Conservation (phyloP, 1,140 invertebrate species). For the Oncopodura yosiiana region DNA sequence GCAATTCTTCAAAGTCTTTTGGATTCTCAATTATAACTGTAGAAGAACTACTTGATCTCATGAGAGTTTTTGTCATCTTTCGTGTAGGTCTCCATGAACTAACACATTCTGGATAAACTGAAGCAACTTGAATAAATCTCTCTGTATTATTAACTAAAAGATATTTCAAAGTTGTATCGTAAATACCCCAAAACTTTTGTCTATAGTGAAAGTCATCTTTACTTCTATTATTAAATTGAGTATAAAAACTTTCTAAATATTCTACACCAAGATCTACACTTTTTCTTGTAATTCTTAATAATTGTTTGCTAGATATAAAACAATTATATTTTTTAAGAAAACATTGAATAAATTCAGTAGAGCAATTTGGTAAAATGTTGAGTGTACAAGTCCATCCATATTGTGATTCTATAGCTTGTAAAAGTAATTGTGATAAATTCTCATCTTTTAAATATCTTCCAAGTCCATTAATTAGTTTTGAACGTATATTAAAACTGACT, state of each 20-base stretch:
- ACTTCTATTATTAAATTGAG: conserved; percentile 1
- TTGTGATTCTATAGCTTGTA: conserved; percentile 3
- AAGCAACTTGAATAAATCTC: no score
- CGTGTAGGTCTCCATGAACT: no score
- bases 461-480: conserved; percentile 3
- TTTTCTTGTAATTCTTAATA: background rate
- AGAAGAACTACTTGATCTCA: no score
- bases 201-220: background rate
- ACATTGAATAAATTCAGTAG: conserved; percentile 11
- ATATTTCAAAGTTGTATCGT: conserved; percentile 5
- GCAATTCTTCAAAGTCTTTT: no score
- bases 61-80: no score
- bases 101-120: no score
- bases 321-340: conserved; percentile 1
- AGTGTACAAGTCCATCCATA: conserved; percentile 9
- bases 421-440: conserved; percentile 1
- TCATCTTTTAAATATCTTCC: conserved; percentile 11
- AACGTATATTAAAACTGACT: conserved; percentile 6
- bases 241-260: background rate
- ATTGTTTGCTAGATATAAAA: background rate
- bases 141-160: no score
- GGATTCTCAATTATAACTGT: no score
- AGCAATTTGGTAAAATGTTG: conserved; percentile 8
- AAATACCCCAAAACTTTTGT: conserved; percentile 1
- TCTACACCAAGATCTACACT: background rate